A percentile compares a stretch with the other conserved stretches of the same genome.
These are phyloP conservation scores for Crenuchus spilurus DNA, from an alignment of 2,797 vertebrate genomes.

Conservation along the genomic window DNA sequence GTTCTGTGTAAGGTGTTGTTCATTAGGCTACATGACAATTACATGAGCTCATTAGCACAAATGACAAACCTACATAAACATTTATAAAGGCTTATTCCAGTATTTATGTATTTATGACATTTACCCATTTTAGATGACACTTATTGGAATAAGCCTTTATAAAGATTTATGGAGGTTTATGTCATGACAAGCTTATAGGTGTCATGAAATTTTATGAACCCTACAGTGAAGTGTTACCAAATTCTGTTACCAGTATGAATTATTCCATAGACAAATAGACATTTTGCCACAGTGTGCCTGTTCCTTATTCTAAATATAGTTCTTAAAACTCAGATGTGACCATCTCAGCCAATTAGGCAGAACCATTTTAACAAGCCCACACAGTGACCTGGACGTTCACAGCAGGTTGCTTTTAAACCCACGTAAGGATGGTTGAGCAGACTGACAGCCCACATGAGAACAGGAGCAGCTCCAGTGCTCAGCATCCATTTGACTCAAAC, in stretches of 20 bases:
- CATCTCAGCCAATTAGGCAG: not conserved
- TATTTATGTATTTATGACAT: no score
- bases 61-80: no score
- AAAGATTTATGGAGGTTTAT: no score
- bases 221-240: no score
- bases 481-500: constrained; percentile 18
- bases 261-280: not conserved
- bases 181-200: no score
- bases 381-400: constrained; percentile 34
- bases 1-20: no score
- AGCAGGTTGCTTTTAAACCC: constrained; percentile 50
- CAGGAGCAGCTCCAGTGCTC: not conserved
- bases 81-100: no score
- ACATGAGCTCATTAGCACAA: no score
- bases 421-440: constrained; percentile 41
- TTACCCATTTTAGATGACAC: no score
- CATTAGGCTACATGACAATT: no score
- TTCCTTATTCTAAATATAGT: not conserved
- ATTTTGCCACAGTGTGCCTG: not conserved
- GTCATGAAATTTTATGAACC: no score
- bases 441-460: constrained; percentile 29
- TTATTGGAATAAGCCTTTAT: no score
- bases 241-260: not conserved
- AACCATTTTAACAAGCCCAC: constrained; percentile 30
- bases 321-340: not conserved